phyloP scores from a whole-genome alignment of 2,113 vertebrate species.

The Gopherus flavomarginatus region DNA sequence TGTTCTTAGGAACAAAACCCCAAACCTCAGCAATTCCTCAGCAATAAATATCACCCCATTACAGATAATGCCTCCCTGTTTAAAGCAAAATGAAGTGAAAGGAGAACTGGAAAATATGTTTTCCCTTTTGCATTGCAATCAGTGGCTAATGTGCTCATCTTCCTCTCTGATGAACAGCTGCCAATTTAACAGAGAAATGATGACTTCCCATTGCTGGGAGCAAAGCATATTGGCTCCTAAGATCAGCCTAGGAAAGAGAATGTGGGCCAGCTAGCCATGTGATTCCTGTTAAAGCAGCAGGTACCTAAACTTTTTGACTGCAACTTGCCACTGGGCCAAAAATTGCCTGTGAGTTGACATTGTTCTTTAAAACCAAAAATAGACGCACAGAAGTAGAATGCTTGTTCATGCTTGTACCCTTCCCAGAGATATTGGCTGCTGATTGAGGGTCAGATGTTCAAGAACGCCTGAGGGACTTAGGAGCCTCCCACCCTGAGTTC shows the following conservation, averaged over 20 bases:
- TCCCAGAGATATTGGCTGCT: background rate
- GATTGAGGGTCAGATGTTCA: rapidly evolving
- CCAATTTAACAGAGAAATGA: constrained; percentile 59
- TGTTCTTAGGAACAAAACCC: constrained; percentile 37
- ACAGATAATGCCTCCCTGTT: constrained; percentile 72
- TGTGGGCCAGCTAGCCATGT: background rate
- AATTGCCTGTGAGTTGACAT: background rate
- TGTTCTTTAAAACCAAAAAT: constrained; percentile 30
- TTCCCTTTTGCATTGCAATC: constrained; percentile 72
- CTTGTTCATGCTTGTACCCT: rapidly evolving
- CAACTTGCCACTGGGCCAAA: background rate
- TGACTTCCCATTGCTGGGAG: constrained; percentile 54
- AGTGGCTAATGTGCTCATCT: constrained; percentile 61
- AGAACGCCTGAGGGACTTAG: background rate
- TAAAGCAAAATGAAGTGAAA: constrained; percentile 74
- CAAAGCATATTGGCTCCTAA: constrained; percentile 67
- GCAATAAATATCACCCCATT: constrained; percentile 54
- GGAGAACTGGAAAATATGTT: constrained; percentile 76
- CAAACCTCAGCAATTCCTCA: constrained; percentile 41
- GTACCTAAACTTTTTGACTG: background rate
- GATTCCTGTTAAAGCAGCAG: constrained; percentile 22
- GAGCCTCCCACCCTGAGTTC: background rate
- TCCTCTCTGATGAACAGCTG: constrained; percentile 64
- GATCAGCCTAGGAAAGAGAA: constrained; percentile 61
- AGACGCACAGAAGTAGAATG: background rate